Base-by-base conservation (phyloP, 23 tunicate species). In the Clavelina lepadiformis region DNA sequence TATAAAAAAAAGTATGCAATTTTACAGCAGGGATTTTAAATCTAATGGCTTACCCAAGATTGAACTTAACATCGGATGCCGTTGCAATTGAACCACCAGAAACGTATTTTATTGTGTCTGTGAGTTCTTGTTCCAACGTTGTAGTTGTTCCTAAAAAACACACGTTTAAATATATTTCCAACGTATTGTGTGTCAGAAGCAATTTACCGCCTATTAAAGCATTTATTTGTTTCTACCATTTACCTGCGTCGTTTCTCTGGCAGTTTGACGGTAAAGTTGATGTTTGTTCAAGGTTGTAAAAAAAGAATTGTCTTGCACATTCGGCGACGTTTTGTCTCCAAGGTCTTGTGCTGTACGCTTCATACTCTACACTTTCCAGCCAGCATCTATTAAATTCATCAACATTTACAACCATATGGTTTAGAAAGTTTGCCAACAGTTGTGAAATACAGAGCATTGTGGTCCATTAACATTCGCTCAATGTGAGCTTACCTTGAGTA, bases 51-150 rank as follows among this genome's bases (percentile, higher is more conserved):
- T 44, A 77, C 82, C 49, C 32, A 54, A 77, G 66, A 3, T 58
- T 29, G 38, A 65, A 77, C 31, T 76, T 69, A 0, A 85, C 56
- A 22, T 69, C 49, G 28, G 93, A 70, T 28, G 93, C 44, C 25
- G 74, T 65, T 28, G 41, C 75, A 4, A 85, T 61, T 13, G 58
- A 25, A 53, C 93, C 93, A 30, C 93, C 93, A 4, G 50, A 28
- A 55, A 53, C 57, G 38, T 0, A 22, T 3, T 69, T 49, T 5
- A 35, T 24, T 6, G 70, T 69, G 28, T 61, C 73, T 21, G 51
- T 60, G 23, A 64, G 56, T 46, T 85, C 58, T 28, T 63, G 79
- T 41, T 58, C 51, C 33, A 75, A 26, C 29, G 62, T 52, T 24
- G 25, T 31, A 18, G 63, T 31, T 29, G 28, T 3, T 30, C 31